Evolutionary conservation across 2,888 invertebrate genomes (phyloP).

Genomic region (Apamea crenata): DNA sequence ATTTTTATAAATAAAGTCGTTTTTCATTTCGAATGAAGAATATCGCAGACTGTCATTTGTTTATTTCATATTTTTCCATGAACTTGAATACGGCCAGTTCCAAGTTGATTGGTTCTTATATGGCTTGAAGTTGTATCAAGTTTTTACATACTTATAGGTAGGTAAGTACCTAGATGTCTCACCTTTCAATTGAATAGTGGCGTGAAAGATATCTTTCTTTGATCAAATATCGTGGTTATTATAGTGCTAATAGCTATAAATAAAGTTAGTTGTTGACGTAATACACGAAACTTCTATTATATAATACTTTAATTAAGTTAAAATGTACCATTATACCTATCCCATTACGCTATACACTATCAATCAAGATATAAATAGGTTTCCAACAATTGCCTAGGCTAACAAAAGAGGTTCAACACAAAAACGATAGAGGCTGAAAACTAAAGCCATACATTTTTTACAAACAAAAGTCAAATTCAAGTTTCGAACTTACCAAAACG

Average conservation of each 20-base stretch:
- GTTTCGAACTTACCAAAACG: constrained; percentile 68
- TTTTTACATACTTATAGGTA: constrained; percentile 4
- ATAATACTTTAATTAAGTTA: constrained; percentile 37
- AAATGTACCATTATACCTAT: constrained; percentile 17
- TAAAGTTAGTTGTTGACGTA: background rate
- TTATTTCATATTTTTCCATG: constrained; percentile 24
- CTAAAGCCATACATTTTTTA: too few species aligned
- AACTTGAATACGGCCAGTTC: constrained; percentile 31
- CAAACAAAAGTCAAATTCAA: constrained; percentile 9
- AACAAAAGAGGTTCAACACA: constrained; percentile 27
- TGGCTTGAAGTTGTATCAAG: constrained; percentile 22
- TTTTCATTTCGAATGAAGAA: constrained; percentile 12
- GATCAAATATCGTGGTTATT: background rate
- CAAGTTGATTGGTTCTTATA: constrained; percentile 33
- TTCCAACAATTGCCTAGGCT: constrained; percentile 25
- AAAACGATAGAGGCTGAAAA: constrained; percentile 2
- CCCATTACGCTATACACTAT: constrained; percentile 11
- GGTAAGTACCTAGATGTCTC: background rate
- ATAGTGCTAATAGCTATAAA: background rate
- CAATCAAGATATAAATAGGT: constrained; percentile 32
- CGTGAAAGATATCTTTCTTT: constrained; percentile 4
- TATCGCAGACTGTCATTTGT: background rate
- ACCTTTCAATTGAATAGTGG: background rate
- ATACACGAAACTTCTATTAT: background rate
- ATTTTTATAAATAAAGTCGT: background rate